phyloP scores from a whole-genome alignment of 35 echinoderm and acorn worm genomes.

The Eucidaris tribuloides region DNA sequence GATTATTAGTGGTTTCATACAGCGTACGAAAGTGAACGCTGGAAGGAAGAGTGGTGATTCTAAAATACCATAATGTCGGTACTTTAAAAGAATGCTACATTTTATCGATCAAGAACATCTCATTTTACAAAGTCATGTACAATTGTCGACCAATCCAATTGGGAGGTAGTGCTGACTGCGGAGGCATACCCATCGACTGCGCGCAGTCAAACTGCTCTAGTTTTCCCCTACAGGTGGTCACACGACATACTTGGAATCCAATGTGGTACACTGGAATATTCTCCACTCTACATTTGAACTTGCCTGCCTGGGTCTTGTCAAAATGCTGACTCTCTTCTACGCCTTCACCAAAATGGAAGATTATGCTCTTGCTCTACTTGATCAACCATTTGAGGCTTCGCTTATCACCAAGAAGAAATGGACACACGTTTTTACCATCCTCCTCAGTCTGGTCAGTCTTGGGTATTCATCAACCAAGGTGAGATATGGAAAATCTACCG shows the following conservation, averaged over 20 bases:
- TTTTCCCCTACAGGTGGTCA: conserved; percentile 96
- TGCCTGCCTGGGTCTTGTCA: conserved; percentile 67
- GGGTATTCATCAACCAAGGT: conserved; percentile 67
- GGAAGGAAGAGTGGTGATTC: too few relatives aligned
- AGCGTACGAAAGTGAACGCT: too few relatives aligned
- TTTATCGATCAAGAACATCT: too few relatives aligned
- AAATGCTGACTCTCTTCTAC: conserved; percentile 73
- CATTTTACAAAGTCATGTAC: too few relatives aligned
- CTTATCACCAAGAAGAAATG: conserved; percentile 41
- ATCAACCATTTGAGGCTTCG: conserved; percentile 56
- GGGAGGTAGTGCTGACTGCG: too few relatives aligned
- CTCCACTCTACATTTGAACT: conserved; percentile 81
- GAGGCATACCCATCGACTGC: too few relatives aligned
- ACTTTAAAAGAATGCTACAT: too few relatives aligned
- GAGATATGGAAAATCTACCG: too few relatives aligned
- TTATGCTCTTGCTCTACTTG: conserved; percentile 48
- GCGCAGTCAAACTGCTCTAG: too few relatives aligned
- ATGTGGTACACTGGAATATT: conserved; percentile 72
- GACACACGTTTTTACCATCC: conserved; percentile 40
- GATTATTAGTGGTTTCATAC: too few relatives aligned
- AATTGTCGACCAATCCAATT: too few relatives aligned
- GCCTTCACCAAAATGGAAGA: conserved; percentile 91
- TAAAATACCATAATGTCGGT: too few relatives aligned
- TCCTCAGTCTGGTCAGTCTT: conserved; percentile 49
- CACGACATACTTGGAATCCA: conserved; percentile 64